Evolutionary conservation across 1,140 invertebrate species (phyloP).

Genomic region (Matsumurasca onukii): DNA sequence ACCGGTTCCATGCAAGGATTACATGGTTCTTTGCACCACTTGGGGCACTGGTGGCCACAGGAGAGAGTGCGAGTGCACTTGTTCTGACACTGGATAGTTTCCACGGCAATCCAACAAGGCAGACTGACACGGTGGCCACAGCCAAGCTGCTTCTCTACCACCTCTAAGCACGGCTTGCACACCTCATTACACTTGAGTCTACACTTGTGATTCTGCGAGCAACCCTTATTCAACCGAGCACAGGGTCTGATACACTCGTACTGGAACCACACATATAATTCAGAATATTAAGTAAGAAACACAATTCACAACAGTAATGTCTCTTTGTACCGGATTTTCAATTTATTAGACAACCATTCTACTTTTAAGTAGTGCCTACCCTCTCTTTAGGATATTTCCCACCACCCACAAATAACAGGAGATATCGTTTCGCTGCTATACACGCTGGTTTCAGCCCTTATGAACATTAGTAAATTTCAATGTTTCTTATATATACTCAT

Average conservation of each 20-base stretch:
- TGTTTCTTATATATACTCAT: too few species aligned
- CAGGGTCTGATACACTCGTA: slow-evolving; percentile 54
- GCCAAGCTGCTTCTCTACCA: slow-evolving; percentile 2
- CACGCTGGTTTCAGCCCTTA: too few species aligned
- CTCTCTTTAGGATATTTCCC: too few species aligned
- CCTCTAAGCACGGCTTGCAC: slow-evolving; percentile 53
- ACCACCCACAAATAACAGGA: too few species aligned
- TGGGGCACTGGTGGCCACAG: slow-evolving; percentile 55
- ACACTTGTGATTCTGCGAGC: slow-evolving; percentile 52
- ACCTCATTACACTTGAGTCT: slow-evolving; percentile 51
- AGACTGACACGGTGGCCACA: slow-evolving; percentile 1
- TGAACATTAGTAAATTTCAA: too few species aligned
- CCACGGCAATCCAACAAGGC: neutral
- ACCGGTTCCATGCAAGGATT: slow-evolving; percentile 50
- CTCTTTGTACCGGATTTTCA: too few species aligned
- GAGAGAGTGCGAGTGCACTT: slow-evolving; percentile 50
- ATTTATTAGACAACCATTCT: too few species aligned
- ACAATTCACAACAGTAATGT: too few species aligned
- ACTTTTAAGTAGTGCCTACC: too few species aligned
- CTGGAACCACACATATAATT: slow-evolving; percentile 45
- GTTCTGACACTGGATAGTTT: slow-evolving; percentile 44
- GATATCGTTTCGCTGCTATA: too few species aligned
- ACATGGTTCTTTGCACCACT: slow-evolving; percentile 51
- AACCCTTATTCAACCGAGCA: slow-evolving; percentile 48
- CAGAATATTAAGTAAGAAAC: too few species aligned